phyloP scores from a whole-genome alignment of 2,113 vertebrate genomes.

The Hippocampus comes region DNA sequence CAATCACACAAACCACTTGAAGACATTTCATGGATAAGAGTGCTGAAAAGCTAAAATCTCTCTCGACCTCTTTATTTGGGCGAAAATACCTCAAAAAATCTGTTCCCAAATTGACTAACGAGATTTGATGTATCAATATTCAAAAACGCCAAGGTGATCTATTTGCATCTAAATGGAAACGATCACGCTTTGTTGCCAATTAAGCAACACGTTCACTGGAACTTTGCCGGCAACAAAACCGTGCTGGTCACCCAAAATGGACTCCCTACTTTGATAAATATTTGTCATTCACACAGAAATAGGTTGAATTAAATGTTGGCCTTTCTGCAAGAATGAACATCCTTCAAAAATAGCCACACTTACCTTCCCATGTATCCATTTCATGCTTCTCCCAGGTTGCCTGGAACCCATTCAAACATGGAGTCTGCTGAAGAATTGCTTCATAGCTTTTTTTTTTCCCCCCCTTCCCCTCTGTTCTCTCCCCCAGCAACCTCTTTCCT shows the following conservation, averaged over 20 bases:
- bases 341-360: constrained; percentile 23
- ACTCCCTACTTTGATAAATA: neutral
- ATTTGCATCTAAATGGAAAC: neutral
- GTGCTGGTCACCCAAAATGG: neutral
- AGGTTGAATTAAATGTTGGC: neutral
- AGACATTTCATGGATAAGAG: neutral
- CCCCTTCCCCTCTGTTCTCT: constrained; percentile 70
- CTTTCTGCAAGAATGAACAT: neutral
- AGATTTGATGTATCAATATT: neutral
- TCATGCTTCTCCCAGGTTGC: constrained; percentile 80
- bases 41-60: constrained; percentile 11
- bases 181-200: neutral
- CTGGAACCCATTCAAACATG: constrained; percentile 81
- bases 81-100: constrained; percentile 23
- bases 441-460: constrained; percentile 46
- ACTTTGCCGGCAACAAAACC: neutral
- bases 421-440: constrained; percentile 66
- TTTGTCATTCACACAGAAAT: constrained; percentile 8
- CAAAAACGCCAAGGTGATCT: neutral
- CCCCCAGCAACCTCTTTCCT: constrained; percentile 55
- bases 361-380: constrained; percentile 96
- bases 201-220: neutral
- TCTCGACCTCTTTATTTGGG: constrained; percentile 6
- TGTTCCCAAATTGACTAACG: neutral
- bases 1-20: constrained; percentile 32